These are phyloP conservation scores for Paragorgia papillata DNA, from an alignment of 92 coral and sea anemone genomes.

Conservation along the genomic window DNA sequence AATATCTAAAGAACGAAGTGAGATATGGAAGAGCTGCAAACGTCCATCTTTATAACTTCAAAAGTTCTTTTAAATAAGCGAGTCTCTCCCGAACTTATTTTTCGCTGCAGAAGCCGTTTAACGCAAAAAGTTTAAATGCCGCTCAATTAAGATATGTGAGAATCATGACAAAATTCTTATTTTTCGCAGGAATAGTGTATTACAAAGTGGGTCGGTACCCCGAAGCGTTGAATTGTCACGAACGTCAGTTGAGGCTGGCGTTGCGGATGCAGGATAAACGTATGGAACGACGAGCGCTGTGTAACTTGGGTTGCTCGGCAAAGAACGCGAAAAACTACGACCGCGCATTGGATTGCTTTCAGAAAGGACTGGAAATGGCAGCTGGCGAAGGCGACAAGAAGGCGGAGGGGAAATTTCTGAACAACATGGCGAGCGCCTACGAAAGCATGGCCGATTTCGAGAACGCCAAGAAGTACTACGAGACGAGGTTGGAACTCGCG, in stretches of 20 bases:
- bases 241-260: constrained; percentile 78
- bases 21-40: too few relatives aligned
- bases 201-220: constrained; percentile 74
- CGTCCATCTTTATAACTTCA: too few relatives aligned
- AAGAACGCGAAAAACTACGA: constrained; percentile 76
- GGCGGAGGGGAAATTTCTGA: constrained; percentile 93
- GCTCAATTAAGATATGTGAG: too few relatives aligned
- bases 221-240: constrained; percentile 89
- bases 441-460: constrained; percentile 90
- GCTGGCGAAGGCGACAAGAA: constrained; percentile 73
- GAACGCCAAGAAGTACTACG: constrained; percentile 78
- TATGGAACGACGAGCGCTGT: constrained; percentile 79
- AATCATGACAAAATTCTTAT: too few relatives aligned
- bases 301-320: constrained; percentile 92
- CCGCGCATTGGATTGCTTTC: constrained; percentile 88
- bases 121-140: too few relatives aligned
- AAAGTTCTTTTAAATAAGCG: too few relatives aligned
- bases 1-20: too few relatives aligned
- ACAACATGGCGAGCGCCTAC: constrained; percentile 85
- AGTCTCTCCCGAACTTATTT: too few relatives aligned
- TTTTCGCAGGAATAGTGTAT: too few relatives aligned
- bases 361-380: constrained; percentile 85
- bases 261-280: constrained; percentile 60
- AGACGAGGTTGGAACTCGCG: constrained; percentile 78
- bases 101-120: too few relatives aligned